A percentile compares a stretch with the other conserved stretches of the same genome.
Evolutionary conservation across 2,113 vertebrate species (phyloP).

Genomic region (Pluvialis apricaria): DNA sequence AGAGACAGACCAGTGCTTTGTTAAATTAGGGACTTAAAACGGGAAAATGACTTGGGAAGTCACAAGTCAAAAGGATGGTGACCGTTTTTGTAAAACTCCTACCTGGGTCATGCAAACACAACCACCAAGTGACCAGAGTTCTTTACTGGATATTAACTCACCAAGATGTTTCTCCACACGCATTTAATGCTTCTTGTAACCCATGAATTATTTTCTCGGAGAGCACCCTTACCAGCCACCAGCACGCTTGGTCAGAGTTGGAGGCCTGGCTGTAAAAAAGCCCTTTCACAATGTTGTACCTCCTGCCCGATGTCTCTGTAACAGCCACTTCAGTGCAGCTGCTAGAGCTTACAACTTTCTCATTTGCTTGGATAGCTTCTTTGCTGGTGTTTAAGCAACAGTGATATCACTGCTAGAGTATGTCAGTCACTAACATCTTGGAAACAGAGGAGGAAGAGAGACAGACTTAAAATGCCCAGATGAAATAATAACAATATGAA

Average conservation of each 20-base stretch:
- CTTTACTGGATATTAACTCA: background rate
- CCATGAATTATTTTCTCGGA: background rate
- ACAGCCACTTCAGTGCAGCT: background rate
- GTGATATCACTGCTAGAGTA: conserved; percentile 27
- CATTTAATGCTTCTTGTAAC: background rate
- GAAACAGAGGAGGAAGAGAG: conserved; percentile 35
- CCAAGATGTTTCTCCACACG: background rate
- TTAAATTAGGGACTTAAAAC: background rate
- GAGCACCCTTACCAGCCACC: background rate
- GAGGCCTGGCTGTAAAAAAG: background rate
- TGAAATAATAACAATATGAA: background rate
- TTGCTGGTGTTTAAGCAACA: conserved; percentile 2
- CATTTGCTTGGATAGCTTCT: background rate
- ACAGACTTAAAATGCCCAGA: background rate
- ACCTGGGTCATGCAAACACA: background rate
- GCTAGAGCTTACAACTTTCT: background rate
- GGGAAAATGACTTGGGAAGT: background rate
- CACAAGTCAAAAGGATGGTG: background rate
- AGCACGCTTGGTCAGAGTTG: background rate
- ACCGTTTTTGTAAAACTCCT: background rate
- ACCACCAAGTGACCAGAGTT: background rate
- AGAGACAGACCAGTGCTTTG: background rate
- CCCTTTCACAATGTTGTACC: background rate
- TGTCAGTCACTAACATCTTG: conserved; percentile 34
- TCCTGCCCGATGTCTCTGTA: background rate